A percentile compares a stretch with the other conserved stretches of the same genome.
Evolutionary conservation across 1,140 invertebrate genomes (phyloP).

Genomic region (Polypedilum pembai): DNA sequence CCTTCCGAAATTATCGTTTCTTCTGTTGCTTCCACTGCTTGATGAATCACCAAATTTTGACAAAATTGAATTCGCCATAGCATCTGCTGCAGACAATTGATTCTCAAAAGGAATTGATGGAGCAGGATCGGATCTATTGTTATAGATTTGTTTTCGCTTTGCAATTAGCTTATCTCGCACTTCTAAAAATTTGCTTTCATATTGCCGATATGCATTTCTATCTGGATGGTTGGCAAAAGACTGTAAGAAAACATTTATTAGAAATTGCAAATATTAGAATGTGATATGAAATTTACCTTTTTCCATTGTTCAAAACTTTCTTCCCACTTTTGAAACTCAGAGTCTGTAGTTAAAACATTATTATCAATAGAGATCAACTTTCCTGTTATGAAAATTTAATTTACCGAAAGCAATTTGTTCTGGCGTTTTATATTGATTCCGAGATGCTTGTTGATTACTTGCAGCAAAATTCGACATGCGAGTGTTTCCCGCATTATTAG

Average conservation of each 20-base stretch:
- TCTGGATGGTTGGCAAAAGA: constrained; percentile 70
- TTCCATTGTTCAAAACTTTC: constrained; percentile 78
- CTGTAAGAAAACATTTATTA: background rate
- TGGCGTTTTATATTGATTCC: background rate
- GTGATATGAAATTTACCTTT: constrained; percentile 50
- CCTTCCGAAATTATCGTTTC: background rate
- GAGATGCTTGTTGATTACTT: background rate
- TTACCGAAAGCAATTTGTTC: background rate
- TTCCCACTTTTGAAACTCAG: constrained; percentile 76
- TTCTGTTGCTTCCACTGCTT: background rate
- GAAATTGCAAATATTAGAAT: background rate
- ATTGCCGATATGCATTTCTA: constrained; percentile 71
- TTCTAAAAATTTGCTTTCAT: constrained; percentile 74
- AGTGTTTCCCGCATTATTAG: background rate
- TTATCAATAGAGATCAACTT: background rate
- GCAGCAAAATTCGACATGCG: background rate
- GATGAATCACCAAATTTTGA: background rate
- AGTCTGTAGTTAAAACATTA: constrained; percentile 45
- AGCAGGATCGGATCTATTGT: background rate
- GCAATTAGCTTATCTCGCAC: constrained; percentile 69
- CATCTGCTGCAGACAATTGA: background rate
- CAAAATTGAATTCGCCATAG: background rate
- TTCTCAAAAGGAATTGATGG: background rate
- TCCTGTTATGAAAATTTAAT: background rate
- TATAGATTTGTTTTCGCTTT: constrained; percentile 53